Conservation (phyloP, 2,797 vertebrate genomes). For the Gorsachius magnificus region DNA sequence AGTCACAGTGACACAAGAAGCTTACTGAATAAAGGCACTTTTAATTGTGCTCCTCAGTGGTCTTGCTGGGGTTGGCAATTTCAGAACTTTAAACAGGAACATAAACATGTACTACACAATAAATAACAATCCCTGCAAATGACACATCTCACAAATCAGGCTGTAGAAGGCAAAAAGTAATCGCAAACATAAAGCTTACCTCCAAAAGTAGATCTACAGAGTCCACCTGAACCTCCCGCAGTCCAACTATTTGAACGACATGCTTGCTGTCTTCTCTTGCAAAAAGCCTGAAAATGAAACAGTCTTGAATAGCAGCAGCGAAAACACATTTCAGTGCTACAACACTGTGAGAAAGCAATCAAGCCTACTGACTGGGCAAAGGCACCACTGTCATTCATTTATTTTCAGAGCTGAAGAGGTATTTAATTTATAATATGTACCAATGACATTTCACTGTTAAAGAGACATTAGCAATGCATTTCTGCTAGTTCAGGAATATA, state of each 20-base stretch:
- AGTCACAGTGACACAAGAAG: neutral
- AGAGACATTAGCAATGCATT: neutral
- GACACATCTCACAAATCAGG: neutral
- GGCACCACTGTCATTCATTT: neutral
- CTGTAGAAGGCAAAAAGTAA: neutral
- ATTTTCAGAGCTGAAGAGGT: neutral
- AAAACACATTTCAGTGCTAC: fast-evolving
- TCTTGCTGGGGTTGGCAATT: neutral
- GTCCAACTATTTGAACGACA: slow-evolving; percentile 86
- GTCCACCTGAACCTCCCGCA: slow-evolving; percentile 83
- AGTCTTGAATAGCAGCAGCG: neutral
- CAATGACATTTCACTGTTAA: neutral
- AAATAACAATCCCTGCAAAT: neutral
- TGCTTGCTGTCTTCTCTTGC: slow-evolving; percentile 89
- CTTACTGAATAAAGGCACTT: neutral
- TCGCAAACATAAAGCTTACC: slow-evolving; percentile 65
- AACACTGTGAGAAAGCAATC: neutral
- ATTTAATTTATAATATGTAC: neutral
- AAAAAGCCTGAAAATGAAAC: slow-evolving; percentile 79
- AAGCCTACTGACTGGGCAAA: neutral
- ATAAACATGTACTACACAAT: neutral
- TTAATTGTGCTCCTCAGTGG: neutral
- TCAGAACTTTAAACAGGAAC: neutral
- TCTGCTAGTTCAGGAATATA: neutral
- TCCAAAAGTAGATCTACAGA: slow-evolving; percentile 84